Percentiles rank a stretch among this genome's conserved stretches.
Evolutionary conservation across 1,140 invertebrate genomes (phyloP).

Genomic region (Drusus annulatus): DNA sequence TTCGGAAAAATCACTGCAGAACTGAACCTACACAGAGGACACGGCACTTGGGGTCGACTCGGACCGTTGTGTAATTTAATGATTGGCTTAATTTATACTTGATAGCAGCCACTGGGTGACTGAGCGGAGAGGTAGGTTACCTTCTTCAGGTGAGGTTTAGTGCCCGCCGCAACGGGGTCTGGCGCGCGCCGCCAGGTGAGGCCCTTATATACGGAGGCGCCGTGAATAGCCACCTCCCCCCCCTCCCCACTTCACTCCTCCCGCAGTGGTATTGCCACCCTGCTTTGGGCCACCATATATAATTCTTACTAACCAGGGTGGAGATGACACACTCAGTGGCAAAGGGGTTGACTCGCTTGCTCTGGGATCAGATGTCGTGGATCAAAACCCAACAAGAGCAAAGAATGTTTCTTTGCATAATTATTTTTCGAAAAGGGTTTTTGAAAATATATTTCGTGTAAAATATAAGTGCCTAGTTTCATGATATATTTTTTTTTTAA

Average conservation of each 20-base stretch:
- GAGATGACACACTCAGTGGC: no score
- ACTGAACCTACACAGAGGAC: background rate
- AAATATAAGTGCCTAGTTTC: no score
- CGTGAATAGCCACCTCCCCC: background rate
- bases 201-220: conserved; percentile 19
- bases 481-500: no score
- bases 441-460: no score
- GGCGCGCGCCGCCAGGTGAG: background rate
- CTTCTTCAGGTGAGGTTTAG: background rate
- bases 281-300: background rate
- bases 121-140: background rate
- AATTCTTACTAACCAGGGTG: no score
- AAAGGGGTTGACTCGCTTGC: no score
- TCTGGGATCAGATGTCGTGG: no score
- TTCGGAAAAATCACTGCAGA: background rate
- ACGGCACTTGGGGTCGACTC: background rate
- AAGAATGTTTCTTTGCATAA: no score
- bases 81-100: no score
- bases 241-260: background rate
- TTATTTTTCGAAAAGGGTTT: no score
- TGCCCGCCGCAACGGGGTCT: conserved; percentile 29
- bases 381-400: no score
- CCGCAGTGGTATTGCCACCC: background rate
- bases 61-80: background rate
- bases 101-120: background rate